phyloP scores from a whole-genome alignment of 2,113 vertebrate genomes.

The Chaetodon trifascialis region DNA sequence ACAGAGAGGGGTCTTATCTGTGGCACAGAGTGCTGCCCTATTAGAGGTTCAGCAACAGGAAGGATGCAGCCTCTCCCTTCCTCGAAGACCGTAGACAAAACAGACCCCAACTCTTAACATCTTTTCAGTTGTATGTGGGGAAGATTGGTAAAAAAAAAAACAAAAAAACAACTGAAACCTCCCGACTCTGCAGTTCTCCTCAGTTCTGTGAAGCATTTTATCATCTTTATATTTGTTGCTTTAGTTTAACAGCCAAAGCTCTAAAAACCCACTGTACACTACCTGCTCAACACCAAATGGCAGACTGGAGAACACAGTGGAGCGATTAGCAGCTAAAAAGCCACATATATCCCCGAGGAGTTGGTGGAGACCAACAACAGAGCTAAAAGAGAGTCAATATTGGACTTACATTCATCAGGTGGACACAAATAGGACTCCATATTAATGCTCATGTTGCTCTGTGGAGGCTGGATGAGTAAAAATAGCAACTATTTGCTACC shows the following conservation, averaged over 20 bases:
- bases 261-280: neutral
- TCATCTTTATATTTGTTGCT: neutral
- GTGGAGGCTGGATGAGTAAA: neutral
- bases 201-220: neutral
- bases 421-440: neutral
- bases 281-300: neutral
- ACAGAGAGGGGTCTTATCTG: conserved; percentile 68
- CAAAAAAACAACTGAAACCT: neutral
- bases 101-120: conserved; percentile 24
- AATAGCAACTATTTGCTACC: neutral
- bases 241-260: neutral
- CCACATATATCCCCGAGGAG: neutral
- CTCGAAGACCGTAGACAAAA: conserved; percentile 63
- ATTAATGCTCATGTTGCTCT: neutral
- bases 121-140: conserved; percentile 20
- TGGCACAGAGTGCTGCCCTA: conserved; percentile 44
- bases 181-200: neutral
- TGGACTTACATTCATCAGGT: neutral
- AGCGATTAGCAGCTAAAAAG: neutral
- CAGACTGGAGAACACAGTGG: neutral
- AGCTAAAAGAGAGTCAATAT: neutral
- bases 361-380: neutral
- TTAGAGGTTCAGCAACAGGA: conserved; percentile 68
- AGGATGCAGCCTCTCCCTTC: conserved; percentile 80
- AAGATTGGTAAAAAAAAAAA: conserved; percentile 5